Evolutionary conservation across 2,113 vertebrate genomes (phyloP), one percentile per base, ranked within the genome.

Genomic region (Lepus americanus): DNA sequence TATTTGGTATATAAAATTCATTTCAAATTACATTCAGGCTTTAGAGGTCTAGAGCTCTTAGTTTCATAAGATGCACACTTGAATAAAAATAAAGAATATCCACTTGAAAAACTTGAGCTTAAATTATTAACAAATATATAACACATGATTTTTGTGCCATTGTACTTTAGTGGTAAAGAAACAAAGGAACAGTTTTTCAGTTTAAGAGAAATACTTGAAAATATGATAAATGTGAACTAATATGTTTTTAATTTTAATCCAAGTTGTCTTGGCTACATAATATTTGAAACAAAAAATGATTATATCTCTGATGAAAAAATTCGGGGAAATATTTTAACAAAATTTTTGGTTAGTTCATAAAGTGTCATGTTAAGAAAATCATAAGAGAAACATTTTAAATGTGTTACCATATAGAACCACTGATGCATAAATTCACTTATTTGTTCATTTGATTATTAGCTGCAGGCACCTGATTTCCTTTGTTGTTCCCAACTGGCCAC

Each of bases 311-410:
- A 53, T 53, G 12, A 81, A 36, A 49, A 3, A 36, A 61, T 72
- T 19, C 17, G 13, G 6, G 22, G 20, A 97, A 89, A 55, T 44
- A 29, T 39, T 31, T 13, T 69, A 77, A 49, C 12, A 83, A 49
- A 69, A 79, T 16, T 61, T 73, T 73, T 92, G 55, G 29, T 70
- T 87, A 39, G 12, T 76, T 94, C 31, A 67, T 63, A n/a, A 92
- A 81, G 84, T 17, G 66, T 82, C 33, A 78, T 6, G 31, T 72
- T 66, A 20, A 85, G 72, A 59, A 36, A 70, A 23, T 53, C 59
- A 36, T 5, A 64, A 72, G 3, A 61, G 29, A 81, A 80, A 66
- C 14, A 82, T 51, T 77, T 29, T 79, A 33, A 76, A 39, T 89
- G 29, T 74, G n/a, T n/a, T n/a, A 44, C 25, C 7, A 31, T 9